Evolutionary conservation across 2,888 invertebrate species (phyloP), one percentile per base, ranked within the genome.

Genomic region (Nymphalis urticae): DNA sequence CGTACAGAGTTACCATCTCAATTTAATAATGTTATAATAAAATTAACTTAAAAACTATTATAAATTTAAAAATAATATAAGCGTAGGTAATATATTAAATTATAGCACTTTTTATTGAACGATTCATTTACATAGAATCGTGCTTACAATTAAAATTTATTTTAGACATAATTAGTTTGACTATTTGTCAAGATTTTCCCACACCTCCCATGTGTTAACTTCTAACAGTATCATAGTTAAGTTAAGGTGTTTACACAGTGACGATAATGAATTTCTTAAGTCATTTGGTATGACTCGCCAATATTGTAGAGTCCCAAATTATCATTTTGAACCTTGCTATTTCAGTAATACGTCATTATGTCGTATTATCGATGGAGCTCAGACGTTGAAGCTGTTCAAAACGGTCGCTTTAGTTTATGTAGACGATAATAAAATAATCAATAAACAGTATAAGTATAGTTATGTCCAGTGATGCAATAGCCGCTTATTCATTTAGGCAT

Each of bases 351-450:
- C 21, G 59, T 19, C 47, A 65, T 51, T 56, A 63, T 77, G 80
- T 77, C 80, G 77, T 79, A 78, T 80, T 78, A 80, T 79, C 79
- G 74, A 79, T 80, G 66, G 70, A 79, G 79, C 77, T 80, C 77
- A 74, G 75, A 81, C 80, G 79, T 81, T 80, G 81, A 82, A 73
- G 66, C 77, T 53, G 58, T 63, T 61, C 56, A 48, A 19, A 68
- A 54, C 48, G 68, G 62, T 64, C 17, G 61, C 56, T 16, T 64
- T 59, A 56, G 58, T 58, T 61, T 53, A 61, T 59, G 68, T 50
- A 66, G 61, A 58, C 47, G 82, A 85, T 84, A 82, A 83, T 84
- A 84, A 83, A 85, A 84, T 81, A 83, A 78, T 80, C 77, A 81
- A 82, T 83, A 85, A 71, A 80, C 77, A 77, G 74, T 72, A 74